These are phyloP conservation scores for Leptinotarsa texana DNA, from an alignment of 1,140 invertebrate genomes.

Conservation along the genomic window DNA sequence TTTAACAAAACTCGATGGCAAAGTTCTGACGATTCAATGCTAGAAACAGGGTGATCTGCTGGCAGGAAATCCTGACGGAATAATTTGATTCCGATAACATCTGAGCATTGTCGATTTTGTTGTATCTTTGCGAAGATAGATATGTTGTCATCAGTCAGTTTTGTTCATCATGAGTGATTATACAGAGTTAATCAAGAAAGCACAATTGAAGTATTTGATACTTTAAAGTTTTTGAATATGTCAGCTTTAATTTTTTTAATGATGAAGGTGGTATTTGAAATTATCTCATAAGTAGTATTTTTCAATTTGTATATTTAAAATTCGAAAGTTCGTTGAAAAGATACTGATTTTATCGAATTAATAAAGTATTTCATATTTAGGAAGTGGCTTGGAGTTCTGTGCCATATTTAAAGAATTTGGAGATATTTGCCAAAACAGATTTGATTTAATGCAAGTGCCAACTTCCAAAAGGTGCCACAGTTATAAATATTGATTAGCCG, in stretches of 20 bases:
- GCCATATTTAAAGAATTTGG: too few relatives aligned
- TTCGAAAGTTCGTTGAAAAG: too few relatives aligned
- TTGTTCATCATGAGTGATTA: constrained; percentile 30
- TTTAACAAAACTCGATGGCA: constrained; percentile 15
- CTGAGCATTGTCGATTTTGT: background rate
- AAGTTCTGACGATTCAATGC: constrained; percentile 20
- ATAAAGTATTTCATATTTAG: too few relatives aligned
- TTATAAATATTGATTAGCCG: too few relatives aligned
- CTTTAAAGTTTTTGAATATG: background rate
- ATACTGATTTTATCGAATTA: too few relatives aligned
- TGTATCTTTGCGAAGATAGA: background rate
- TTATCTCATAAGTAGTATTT: too few relatives aligned
- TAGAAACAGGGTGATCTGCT: constrained; percentile 19
- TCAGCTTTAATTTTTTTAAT: constrained; percentile 2
- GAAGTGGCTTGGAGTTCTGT: too few relatives aligned
- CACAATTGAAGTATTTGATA: background rate
- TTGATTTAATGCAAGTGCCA: too few relatives aligned
- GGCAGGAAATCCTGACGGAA: constrained; percentile 20
- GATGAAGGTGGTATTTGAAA: background rate
- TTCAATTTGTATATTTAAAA: too few relatives aligned
- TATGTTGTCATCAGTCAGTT: background rate
- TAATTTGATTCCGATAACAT: background rate
- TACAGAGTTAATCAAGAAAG: constrained; percentile 20
- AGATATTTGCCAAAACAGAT: too few relatives aligned
- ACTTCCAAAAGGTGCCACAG: too few relatives aligned